Percentiles rank a stretch among this genome's conserved stretches.
Conservation (phyloP, 2,888 invertebrate species). For the Drosophila maculinotata region DNA sequence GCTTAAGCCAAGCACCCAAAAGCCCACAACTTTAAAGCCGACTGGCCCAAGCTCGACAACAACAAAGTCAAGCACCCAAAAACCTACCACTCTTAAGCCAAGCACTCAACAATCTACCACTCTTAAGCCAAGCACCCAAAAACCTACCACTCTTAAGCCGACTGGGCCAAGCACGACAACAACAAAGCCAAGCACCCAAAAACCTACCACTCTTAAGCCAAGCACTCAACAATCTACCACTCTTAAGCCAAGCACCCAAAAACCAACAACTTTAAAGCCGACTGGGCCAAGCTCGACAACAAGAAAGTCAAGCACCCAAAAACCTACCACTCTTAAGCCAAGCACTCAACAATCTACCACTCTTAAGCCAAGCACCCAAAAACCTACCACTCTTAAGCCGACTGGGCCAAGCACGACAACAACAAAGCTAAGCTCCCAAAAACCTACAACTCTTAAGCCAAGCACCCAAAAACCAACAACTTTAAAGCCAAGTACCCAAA, state of each 20-base stretch:
- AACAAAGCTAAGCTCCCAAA: background rate
- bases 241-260: background rate
- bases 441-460: background rate
- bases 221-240: background rate
- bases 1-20: background rate
- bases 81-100: background rate
- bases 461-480: slow-evolving; percentile 7
- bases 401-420: background rate
- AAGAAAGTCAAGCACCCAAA: background rate
- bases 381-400: background rate
- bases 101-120: background rate
- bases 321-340: slow-evolving; percentile 1
- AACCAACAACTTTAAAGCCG: background rate
- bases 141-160: background rate
- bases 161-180: background rate
- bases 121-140: background rate
- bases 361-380: background rate
- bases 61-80: background rate
- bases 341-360: slow-evolving; percentile 4
- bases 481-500: background rate
- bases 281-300: too few species aligned
- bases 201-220: background rate
- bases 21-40: background rate
- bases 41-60: background rate
- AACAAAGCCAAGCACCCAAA: background rate